Percentiles rank a stretch among this genome's conserved stretches.
These are phyloP conservation scores for Gonioctena quinquepunctata DNA, from an alignment of 1,140 invertebrate species.

Conservation along the genomic window DNA sequence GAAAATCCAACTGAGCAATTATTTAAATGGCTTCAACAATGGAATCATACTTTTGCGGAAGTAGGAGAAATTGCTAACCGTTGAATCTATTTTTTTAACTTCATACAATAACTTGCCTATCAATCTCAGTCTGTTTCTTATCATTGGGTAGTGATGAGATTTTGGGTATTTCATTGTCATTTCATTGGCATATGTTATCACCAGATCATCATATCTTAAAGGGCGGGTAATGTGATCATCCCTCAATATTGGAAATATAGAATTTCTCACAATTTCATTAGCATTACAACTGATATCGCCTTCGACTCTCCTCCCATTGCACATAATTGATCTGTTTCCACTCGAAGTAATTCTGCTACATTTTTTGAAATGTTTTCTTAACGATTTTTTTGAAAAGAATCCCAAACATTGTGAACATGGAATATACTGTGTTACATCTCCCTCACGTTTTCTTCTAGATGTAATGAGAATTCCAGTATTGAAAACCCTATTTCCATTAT, in stretches of 20 bases:
- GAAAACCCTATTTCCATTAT: background rate
- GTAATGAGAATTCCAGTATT: background rate
- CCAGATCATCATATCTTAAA: slow-evolving; percentile 10
- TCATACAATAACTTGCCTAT: slow-evolving; percentile 6
- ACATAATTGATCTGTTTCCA: background rate
- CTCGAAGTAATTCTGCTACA: background rate
- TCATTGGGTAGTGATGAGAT: slow-evolving; percentile 3
- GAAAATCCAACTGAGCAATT: background rate
- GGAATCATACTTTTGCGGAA: background rate
- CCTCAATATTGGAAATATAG: slow-evolving; percentile 3
- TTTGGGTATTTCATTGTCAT: background rate
- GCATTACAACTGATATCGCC: background rate
- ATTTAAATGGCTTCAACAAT: background rate
- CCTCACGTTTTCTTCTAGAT: background rate
- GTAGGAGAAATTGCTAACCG: background rate
- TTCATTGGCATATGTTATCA: slow-evolving; percentile 5
- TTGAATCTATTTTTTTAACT: background rate
- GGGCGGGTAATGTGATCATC: background rate
- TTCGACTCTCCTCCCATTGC: background rate
- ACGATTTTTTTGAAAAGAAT: slow-evolving; percentile 4
- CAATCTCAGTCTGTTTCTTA: slow-evolving; percentile 8
- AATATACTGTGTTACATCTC: background rate
- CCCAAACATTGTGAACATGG: slow-evolving; percentile 9
- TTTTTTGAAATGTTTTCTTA: slow-evolving; percentile 7
- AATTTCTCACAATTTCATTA: background rate